These are phyloP conservation scores for Tridacna crocea DNA, from an alignment of 2,888 invertebrate species.

Conservation along the genomic window DNA sequence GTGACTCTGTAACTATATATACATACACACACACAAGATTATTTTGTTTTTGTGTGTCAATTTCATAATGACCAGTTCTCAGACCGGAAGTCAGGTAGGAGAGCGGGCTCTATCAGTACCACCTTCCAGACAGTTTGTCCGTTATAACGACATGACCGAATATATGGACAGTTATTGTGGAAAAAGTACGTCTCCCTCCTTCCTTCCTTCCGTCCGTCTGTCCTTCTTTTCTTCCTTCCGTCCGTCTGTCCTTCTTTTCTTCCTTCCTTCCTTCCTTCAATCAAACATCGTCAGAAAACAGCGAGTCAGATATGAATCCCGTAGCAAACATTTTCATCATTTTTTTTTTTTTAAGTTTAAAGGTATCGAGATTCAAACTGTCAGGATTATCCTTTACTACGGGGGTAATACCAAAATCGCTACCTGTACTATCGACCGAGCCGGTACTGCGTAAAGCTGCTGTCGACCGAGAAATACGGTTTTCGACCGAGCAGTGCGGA, in stretches of 20 bases:
- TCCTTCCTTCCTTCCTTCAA: not conserved
- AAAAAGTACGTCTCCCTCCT: not conserved
- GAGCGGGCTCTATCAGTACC: not conserved
- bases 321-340: too few species aligned
- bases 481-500: too few species aligned
- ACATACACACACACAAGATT: too few species aligned
- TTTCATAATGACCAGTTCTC: not conserved
- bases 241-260: not conserved
- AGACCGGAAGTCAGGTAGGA: not conserved
- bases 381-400: too few species aligned
- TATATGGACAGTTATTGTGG: slow-evolving; percentile 17
- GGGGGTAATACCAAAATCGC: too few species aligned
- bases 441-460: too few species aligned
- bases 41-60: not conserved
- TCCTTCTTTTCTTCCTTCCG: not conserved
- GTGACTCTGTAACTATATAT: too few species aligned
- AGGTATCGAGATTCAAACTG: too few species aligned
- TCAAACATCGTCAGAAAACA: too few species aligned
- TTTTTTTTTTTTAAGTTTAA: not conserved
- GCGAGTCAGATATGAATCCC: too few species aligned
- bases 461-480: too few species aligned
- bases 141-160: slow-evolving; percentile 12
- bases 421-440: too few species aligned
- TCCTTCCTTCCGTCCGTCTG: not conserved
- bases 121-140: not conserved